A percentile compares a stretch with the other conserved stretches of the same genome.
Evolutionary conservation across 2,113 vertebrate species (phyloP).

Genomic region (Prunella fulvescens): DNA sequence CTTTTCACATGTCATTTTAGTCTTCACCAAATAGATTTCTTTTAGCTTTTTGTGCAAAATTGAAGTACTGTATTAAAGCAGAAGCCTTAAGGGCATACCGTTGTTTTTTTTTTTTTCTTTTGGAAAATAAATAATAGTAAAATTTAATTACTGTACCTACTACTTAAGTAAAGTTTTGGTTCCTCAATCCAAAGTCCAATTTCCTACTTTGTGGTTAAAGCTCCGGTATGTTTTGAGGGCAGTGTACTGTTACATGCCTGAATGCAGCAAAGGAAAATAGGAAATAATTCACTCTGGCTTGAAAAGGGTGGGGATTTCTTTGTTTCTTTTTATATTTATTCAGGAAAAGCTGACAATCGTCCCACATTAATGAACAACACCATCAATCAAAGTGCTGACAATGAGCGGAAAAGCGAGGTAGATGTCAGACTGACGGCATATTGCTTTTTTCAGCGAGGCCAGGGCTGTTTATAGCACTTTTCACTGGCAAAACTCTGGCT

Average conservation of each 20-base stretch:
- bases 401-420: constrained; percentile 94
- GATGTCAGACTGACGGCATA: constrained; percentile 83
- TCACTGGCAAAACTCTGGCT: constrained; percentile 74
- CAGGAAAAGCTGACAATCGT: constrained; percentile 98
- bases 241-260: constrained; percentile 67
- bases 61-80: constrained; percentile 48
- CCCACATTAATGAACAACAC: constrained; percentile 93
- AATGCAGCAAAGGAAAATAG: constrained; percentile 78
- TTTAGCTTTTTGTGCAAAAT: constrained; percentile 52
- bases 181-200: constrained; percentile 46
- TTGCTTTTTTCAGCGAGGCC: constrained; percentile 79
- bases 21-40: constrained; percentile 62
- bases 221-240: constrained; percentile 62
- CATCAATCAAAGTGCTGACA: constrained; percentile 95
- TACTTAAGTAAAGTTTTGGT: constrained; percentile 41
- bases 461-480: constrained; percentile 84
- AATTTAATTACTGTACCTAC: constrained; percentile 45
- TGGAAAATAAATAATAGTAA: constrained; percentile 56
- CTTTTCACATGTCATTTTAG: constrained; percentile 48
- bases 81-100: neutral
- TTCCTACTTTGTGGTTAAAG: constrained; percentile 66
- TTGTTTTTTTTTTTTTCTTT: neutral
- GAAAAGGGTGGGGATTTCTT: constrained; percentile 89
- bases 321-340: constrained; percentile 99
- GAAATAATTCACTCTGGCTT: constrained; percentile 82